Conservation (phyloP, 1,140 invertebrate genomes). For the Cotesia glomerata region DNA sequence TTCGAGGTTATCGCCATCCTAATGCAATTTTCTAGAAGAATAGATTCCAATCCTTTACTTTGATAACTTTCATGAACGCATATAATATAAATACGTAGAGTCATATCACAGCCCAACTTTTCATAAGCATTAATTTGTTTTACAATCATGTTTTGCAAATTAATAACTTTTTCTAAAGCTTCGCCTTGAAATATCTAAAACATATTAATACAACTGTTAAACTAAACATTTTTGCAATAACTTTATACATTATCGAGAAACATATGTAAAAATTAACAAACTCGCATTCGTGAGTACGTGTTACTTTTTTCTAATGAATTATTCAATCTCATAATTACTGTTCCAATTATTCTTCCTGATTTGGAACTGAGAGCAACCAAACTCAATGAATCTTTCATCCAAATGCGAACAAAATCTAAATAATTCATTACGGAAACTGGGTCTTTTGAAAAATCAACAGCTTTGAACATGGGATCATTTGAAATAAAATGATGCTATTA, state of each 20-base stretch:
- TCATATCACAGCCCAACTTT: slow-evolving; percentile 44
- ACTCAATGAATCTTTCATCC: slow-evolving; percentile 70
- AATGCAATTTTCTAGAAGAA: slow-evolving; percentile 60
- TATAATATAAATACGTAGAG: slow-evolving; percentile 52
- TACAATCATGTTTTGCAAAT: slow-evolving; percentile 51
- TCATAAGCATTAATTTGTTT: slow-evolving; percentile 53
- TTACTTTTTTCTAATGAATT: slow-evolving; percentile 39
- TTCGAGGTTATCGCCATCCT: slow-evolving; percentile 59
- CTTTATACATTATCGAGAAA: background rate
- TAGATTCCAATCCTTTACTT: slow-evolving; percentile 52
- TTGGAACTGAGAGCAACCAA: slow-evolving; percentile 66
- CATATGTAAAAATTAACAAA: slow-evolving; percentile 24
- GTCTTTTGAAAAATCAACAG: slow-evolving; percentile 61
- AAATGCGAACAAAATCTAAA: slow-evolving; percentile 60
- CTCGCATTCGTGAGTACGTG: slow-evolving; percentile 44
- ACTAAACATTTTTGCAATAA: background rate
- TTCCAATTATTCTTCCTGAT: slow-evolving; percentile 62
- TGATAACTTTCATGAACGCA: slow-evolving; percentile 59
- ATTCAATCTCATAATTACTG: slow-evolving; percentile 63
- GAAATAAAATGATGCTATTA: slow-evolving; percentile 62
- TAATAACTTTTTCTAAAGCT: slow-evolving; percentile 49
- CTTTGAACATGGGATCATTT: slow-evolving; percentile 60
- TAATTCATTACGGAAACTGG: slow-evolving; percentile 63
- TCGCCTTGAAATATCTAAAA: slow-evolving; percentile 46
- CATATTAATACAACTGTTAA: background rate